These are phyloP conservation scores for Cheilosia variabilis DNA, from an alignment of 2,888 invertebrate species.

Conservation along the genomic window DNA sequence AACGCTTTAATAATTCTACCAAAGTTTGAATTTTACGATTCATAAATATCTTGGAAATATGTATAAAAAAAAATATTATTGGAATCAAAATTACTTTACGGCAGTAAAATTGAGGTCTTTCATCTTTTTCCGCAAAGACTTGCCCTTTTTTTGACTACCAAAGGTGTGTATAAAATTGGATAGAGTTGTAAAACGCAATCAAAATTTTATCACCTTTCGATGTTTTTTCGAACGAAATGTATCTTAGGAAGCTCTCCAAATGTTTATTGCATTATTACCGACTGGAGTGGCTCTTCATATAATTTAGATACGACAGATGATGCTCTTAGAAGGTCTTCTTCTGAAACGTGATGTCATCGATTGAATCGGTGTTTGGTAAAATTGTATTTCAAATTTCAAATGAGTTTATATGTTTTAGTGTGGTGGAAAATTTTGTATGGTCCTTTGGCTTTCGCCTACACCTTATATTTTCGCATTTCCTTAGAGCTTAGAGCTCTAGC, in stretches of 20 bases:
- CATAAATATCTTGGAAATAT: background rate
- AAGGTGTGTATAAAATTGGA: background rate
- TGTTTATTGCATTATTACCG: conserved; percentile 6
- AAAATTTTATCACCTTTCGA: conserved; percentile 6
- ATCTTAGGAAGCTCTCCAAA: conserved; percentile 13
- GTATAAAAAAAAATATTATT: background rate
- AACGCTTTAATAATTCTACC: background rate
- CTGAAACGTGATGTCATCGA: no score
- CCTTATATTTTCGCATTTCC: no score
- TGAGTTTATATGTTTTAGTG: no score
- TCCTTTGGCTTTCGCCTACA: background rate
- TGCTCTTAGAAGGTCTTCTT: no score
- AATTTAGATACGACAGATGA: background rate
- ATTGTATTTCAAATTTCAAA: no score
- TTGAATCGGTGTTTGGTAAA: no score
- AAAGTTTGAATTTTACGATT: conserved; percentile 3
- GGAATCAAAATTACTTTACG: background rate
- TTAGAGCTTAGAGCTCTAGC: no score
- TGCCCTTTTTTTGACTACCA: background rate
- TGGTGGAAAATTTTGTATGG: background rate
- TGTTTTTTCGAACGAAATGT: background rate
- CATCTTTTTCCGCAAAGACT: background rate
- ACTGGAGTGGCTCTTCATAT: background rate
- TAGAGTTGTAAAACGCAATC: conserved; percentile 1
- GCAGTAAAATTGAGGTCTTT: conserved; percentile 5